Percentiles rank a stretch among this genome's conserved stretches.
phyloP scores from a whole-genome alignment of 2,113 vertebrate species.

The Hylia prasina region DNA sequence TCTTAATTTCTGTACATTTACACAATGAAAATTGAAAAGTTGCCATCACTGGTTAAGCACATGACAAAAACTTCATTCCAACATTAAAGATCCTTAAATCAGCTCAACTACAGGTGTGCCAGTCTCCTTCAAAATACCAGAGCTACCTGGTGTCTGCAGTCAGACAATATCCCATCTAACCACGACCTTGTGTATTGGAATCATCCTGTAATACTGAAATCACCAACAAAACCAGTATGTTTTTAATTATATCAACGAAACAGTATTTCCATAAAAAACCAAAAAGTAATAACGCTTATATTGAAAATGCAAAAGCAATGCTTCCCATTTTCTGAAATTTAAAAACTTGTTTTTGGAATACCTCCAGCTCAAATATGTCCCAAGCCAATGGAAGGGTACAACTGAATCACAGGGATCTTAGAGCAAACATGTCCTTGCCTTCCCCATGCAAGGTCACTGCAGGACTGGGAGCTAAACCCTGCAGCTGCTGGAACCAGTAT shows the following conservation, averaged over 20 bases:
- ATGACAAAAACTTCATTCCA: background rate
- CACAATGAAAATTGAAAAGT: background rate
- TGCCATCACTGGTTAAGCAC: background rate
- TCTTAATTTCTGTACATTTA: background rate
- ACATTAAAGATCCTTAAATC: background rate
- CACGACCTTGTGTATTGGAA: background rate
- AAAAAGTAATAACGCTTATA: background rate
- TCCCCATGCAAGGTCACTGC: fast-evolving
- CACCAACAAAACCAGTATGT: background rate
- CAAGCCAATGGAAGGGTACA: background rate
- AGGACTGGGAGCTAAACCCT: background rate
- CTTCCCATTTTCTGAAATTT: background rate
- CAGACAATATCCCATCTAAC: background rate
- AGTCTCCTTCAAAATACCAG: background rate
- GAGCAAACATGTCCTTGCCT: fast-evolving
- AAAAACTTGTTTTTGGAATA: background rate
- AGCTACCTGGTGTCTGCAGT: background rate
- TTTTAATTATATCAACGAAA: background rate
- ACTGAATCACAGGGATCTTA: background rate
- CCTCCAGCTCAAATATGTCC: background rate
- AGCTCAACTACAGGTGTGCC: background rate
- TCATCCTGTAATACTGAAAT: background rate
- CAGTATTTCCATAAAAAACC: background rate
- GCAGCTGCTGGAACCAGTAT: background rate
- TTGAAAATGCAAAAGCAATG: fast-evolving